Conservation (phyloP, 2,113 vertebrate species). For the Podocnemis expansa region DNA sequence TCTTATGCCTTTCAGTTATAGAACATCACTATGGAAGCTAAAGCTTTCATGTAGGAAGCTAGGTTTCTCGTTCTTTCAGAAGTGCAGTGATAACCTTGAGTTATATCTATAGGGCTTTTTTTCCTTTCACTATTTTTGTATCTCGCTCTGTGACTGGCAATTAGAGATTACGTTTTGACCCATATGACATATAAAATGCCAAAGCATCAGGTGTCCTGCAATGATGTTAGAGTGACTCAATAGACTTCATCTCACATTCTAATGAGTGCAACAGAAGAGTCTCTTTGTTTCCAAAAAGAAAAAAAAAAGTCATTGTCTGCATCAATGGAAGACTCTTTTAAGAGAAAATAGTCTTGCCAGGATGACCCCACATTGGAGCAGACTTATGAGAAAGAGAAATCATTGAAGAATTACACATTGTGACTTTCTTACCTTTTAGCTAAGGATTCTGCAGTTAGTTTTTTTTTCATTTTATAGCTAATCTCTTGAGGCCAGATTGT, state of each 20-base stretch:
- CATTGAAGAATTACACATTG: not conserved
- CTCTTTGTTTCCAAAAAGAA: not conserved
- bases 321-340: not conserved
- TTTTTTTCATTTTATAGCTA: not conserved
- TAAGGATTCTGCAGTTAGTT: not conserved
- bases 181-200: slow-evolving; percentile 50
- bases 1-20: slow-evolving; percentile 15
- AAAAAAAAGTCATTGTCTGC: not conserved
- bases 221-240: slow-evolving; percentile 64
- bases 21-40: not conserved
- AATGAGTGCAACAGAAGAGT: slow-evolving; percentile 66
- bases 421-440: not conserved
- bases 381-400: not conserved
- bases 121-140: not conserved
- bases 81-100: slow-evolving; percentile 29
- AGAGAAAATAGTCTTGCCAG: not conserved
- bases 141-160: slow-evolving; percentile 52
- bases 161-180: slow-evolving; percentile 67
- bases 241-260: slow-evolving; percentile 67
- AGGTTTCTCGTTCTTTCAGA: slow-evolving; percentile 23
- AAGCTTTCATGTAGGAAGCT: slow-evolving; percentile 19
- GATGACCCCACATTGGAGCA: not conserved
- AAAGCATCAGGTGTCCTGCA: slow-evolving; percentile 45
- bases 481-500: not conserved
- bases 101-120: slow-evolving; percentile 28